phyloP scores from a whole-genome alignment of 1,140 invertebrate species.

The Drosophila prosaltans region DNA sequence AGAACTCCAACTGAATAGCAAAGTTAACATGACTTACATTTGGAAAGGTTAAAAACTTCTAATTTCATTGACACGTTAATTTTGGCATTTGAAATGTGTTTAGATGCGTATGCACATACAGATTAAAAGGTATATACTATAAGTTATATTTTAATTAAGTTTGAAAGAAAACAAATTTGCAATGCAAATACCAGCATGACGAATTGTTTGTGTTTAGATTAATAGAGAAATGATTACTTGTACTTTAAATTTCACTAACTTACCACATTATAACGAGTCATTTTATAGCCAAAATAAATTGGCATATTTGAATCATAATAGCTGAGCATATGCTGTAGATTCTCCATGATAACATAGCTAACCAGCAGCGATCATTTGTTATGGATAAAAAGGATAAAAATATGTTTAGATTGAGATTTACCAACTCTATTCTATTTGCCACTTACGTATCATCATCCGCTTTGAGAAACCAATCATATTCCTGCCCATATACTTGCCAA shows the following conservation, averaged over 20 bases:
- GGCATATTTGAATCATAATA: conserved; percentile 88
- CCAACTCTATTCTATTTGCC: conserved; percentile 41
- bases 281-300: conserved; percentile 93
- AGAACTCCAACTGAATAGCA: not conserved
- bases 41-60: not conserved
- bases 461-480: conserved; percentile 96
- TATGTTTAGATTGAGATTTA: not conserved
- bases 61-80: conserved; percentile 18
- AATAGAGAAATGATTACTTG: conserved; percentile 22
- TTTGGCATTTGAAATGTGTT: conserved; percentile 27
- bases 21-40: not conserved
- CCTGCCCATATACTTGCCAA: conserved; percentile 90
- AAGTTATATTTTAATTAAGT: conserved; percentile 35
- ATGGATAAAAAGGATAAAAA: too few species aligned
- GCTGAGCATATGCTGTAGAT: conserved; percentile 93
- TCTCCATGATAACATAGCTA: conserved; percentile 93
- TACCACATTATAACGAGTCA: conserved; percentile 82
- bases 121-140: not conserved
- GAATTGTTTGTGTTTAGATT: not conserved
- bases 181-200: conserved; percentile 41
- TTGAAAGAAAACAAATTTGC: conserved; percentile 31
- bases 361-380: too few species aligned
- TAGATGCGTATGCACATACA: not conserved
- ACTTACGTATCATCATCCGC: conserved; percentile 96
- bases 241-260: conserved; percentile 26